Evolutionary conservation across 2,888 invertebrate genomes (phyloP).

Genomic region (Agelastica alni): DNA sequence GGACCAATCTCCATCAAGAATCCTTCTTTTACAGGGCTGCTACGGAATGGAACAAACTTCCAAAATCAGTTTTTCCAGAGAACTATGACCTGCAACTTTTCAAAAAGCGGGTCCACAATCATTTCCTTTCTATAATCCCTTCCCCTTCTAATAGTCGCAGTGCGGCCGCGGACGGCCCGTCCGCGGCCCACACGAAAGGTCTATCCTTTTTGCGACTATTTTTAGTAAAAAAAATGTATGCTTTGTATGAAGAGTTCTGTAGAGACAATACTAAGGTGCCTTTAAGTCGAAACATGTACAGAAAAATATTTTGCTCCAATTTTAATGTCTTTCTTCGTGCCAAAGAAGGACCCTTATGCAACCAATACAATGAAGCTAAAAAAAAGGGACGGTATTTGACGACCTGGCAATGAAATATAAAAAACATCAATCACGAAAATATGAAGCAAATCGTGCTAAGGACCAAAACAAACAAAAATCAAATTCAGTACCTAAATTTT

Average conservation of each 20-base stretch:
- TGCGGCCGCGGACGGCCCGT: too few species aligned
- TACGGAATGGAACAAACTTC: too few species aligned
- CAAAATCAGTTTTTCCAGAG: too few species aligned
- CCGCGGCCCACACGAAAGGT: too few species aligned
- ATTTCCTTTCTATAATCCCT: too few species aligned
- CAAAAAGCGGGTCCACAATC: too few species aligned
- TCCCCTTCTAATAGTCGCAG: too few species aligned
- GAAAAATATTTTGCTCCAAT: slow-evolving; percentile 4
- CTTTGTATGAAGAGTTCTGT: slow-evolving; percentile 28
- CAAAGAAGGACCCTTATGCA: slow-evolving; percentile 4
- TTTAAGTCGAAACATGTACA: slow-evolving; percentile 5
- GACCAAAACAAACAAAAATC: not conserved
- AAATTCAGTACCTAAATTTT: not conserved
- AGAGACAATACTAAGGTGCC: slow-evolving; percentile 15
- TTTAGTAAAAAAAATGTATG: too few species aligned
- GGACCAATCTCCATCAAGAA: too few species aligned
- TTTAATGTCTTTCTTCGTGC: not conserved
- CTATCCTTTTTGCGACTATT: too few species aligned
- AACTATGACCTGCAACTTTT: too few species aligned
- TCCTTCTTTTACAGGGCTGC: too few species aligned
- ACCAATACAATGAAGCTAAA: slow-evolving; percentile 4
- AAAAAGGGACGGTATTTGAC: not conserved
- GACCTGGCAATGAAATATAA: not conserved
- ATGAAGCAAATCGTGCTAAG: not conserved
- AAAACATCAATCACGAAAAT: not conserved